Conservation (phyloP, 2,113 vertebrate species). For the Lamprotornis superbus region DNA sequence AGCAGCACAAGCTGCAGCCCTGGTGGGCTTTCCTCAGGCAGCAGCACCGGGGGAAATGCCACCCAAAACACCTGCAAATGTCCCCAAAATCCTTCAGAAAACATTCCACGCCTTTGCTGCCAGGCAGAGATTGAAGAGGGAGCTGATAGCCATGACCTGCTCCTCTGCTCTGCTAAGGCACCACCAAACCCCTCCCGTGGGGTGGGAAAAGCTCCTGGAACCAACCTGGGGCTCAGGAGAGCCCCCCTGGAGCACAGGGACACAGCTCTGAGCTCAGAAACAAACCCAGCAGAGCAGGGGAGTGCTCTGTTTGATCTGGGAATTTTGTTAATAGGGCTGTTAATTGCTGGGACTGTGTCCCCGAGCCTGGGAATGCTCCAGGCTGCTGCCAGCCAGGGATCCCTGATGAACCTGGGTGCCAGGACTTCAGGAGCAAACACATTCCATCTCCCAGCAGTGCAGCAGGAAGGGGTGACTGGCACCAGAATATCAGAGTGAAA, state of each 20-base stretch:
- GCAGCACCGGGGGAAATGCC: not conserved
- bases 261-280: too few relatives aligned
- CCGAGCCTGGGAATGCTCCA: not conserved
- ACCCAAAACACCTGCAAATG: not conserved
- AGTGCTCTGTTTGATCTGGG: not conserved
- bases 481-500: fast-evolving
- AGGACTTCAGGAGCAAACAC: not conserved
- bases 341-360: not conserved
- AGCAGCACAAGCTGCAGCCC: not conserved
- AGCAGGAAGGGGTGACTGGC: not conserved
- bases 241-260: not conserved
- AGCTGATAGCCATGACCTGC: not conserved
- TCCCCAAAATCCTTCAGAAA: not conserved
- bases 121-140: not conserved
- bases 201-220: not conserved
- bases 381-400: too few relatives aligned
- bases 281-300: not conserved
- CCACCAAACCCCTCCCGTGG: not conserved
- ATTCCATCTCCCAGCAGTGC: not conserved
- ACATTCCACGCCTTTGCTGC: not conserved
- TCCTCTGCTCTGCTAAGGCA: not conserved
- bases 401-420: not conserved
- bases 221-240: not conserved
- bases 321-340: too few relatives aligned
- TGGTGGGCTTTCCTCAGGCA: not conserved